Conservation (phyloP, 1,140 invertebrate species). For the Eupeodes corollae region DNA sequence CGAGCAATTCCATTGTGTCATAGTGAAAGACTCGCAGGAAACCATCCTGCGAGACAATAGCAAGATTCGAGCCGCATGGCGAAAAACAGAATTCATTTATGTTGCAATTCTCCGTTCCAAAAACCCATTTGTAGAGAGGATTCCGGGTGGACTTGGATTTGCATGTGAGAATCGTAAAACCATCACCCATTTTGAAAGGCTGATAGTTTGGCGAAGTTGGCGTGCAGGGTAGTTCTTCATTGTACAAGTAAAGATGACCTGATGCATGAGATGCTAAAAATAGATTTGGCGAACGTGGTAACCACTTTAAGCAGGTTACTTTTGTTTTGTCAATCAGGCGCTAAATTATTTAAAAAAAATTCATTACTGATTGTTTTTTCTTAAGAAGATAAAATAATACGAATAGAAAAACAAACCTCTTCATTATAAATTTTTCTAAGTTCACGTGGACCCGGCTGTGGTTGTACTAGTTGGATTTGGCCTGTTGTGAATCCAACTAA, state of each 20-base stretch:
- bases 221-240: constrained; percentile 86
- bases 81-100: constrained; percentile 98
- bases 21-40: constrained; percentile 94
- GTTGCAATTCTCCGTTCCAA: constrained; percentile 65
- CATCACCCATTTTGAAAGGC: constrained; percentile 89
- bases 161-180: constrained; percentile 87
- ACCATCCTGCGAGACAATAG: constrained; percentile 91
- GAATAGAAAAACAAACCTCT: constrained; percentile 58
- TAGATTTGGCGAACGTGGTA: constrained; percentile 83
- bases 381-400: not conserved
- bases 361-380: not conserved
- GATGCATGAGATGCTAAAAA: constrained; percentile 92
- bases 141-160: constrained; percentile 95
- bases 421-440: constrained; percentile 95
- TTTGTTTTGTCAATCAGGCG: constrained; percentile 94
- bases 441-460: constrained; percentile 94
- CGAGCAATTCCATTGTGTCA: constrained; percentile 90
- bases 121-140: constrained; percentile 78
- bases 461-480: constrained; percentile 94
- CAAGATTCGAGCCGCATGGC: constrained; percentile 83
- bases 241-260: constrained; percentile 96
- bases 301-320: constrained; percentile 97
- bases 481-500: constrained; percentile 95
- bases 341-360: constrained; percentile 38
- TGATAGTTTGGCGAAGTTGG: constrained; percentile 80